Base-by-base conservation (phyloP, 2,113 vertebrate species). In the Copsychus sechellarum region DNA sequence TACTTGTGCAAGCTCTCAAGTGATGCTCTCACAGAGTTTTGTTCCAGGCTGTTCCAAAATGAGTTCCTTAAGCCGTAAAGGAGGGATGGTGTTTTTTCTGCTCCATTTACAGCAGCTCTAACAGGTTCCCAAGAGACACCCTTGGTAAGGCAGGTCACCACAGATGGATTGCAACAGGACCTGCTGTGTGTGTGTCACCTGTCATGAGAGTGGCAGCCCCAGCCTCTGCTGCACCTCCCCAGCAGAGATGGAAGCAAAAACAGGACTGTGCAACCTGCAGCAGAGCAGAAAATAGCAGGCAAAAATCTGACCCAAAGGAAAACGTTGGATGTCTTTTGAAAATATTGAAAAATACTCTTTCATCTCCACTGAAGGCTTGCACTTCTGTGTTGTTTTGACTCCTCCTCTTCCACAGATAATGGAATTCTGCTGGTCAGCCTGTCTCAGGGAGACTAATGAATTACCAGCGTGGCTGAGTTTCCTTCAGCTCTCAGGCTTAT, bases 361-460 rank as follows among this genome's bases (percentile, higher is more conserved):
- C n/a, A 23, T 48, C 19, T 58, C 21, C 1, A 1, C 31, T 86
- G 24, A 14, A 51, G 79, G 53, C 45, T 69, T 54, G 42, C 60
- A 50, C 25, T 48, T 14, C 8, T 38, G 43, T 47, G 33, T 51
- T 31, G 21, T 43, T 64, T n/a, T 13, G 36, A 31, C 8, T n/a
- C 24, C 1, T 1, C 19, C 8, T 40, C 17, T 76, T 17, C 14
- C 2, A 1, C 1, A 14, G 67, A 9, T 77, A 40, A 45, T n/a
- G 62, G 47, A 43, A 82, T 82, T 69, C 62, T 57, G 22, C 10
- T 1, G 18, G 42, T 18, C 74, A 60, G 67, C n/a, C 24, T 9
- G 8, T 77, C 47, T 78, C 56, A 38, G 86, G 64, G 77, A 88
- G 38, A 70, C 42, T 6, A 70, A 88, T 72, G 64, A 33, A 34